These are phyloP conservation scores for Sebastes goodei DNA, from an alignment of 2,797 vertebrate species.

Conservation along the genomic window DNA sequence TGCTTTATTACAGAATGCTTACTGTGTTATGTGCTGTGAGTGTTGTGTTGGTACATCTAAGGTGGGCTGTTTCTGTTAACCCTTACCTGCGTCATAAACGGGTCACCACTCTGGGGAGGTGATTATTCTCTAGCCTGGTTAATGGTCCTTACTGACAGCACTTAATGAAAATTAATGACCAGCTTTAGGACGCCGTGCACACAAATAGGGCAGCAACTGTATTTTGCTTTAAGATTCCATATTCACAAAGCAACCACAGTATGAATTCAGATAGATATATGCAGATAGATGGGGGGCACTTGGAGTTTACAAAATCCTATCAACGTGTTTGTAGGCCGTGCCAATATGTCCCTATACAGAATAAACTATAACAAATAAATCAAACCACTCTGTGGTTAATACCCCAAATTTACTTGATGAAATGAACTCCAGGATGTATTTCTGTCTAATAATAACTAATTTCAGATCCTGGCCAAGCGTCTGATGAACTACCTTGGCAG, in stretches of 20 bases:
- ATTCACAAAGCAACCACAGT: constrained; percentile 1
- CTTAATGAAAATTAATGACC: constrained; percentile 78
- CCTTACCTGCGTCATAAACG: constrained; percentile 69
- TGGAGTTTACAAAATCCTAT: constrained; percentile 11
- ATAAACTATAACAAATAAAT: constrained; percentile 43
- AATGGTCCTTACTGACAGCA: constrained; percentile 80
- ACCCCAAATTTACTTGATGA: constrained; percentile 51
- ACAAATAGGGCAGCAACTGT: constrained; percentile 59
- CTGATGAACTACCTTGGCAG: constrained; percentile 54
- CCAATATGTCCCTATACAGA: constrained; percentile 17
- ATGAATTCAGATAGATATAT: neutral
- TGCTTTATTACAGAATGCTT: constrained; percentile 34
- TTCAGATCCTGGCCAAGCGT: constrained; percentile 32
- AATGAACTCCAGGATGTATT: constrained; percentile 55
- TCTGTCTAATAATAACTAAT: constrained; percentile 57
- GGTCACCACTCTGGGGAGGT: constrained; percentile 73
- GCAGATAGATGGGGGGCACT: neutral
- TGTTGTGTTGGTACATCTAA: constrained; percentile 63
- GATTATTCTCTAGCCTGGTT: constrained; percentile 76
- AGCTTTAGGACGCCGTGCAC: constrained; percentile 34
- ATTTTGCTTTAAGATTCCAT: constrained; percentile 38
- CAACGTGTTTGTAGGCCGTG: neutral
- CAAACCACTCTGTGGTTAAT: constrained; percentile 26
- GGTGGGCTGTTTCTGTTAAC: constrained; percentile 81
- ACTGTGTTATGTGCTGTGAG: constrained; percentile 25